Conservation (phyloP, 2,113 vertebrate genomes). For the Bettongia penicillata region DNA sequence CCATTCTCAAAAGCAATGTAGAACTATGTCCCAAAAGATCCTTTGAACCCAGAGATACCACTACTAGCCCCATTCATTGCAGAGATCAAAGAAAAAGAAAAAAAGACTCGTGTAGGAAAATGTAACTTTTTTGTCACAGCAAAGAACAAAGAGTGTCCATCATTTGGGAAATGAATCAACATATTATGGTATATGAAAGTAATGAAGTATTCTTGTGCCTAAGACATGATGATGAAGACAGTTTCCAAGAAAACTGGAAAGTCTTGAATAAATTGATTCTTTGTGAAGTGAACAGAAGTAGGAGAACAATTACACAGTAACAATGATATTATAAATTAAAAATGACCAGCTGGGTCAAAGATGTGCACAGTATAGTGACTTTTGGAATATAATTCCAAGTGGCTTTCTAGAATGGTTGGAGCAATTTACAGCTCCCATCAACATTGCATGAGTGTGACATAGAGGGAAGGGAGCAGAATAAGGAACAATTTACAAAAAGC, state of each 20-base stretch:
- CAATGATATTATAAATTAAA: not conserved
- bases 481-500: not conserved
- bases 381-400: not conserved
- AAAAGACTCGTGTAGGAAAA: not conserved
- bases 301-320: not conserved
- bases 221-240: not conserved
- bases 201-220: not conserved
- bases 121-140: not conserved
- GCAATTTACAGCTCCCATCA: not conserved
- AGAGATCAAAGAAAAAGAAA: not conserved
- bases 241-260: not conserved
- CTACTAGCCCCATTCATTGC: not conserved
- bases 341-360: not conserved
- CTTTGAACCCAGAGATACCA: no score
- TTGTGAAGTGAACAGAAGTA: not conserved
- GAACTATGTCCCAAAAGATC: not conserved
- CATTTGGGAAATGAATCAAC: not conserved
- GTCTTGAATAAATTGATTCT: not conserved
- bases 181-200: not conserved
- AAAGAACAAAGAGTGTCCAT: not conserved
- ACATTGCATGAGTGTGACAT: not conserved
- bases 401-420: not conserved
- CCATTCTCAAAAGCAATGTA: not conserved
- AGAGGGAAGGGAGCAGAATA: not conserved
- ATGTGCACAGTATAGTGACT: not conserved